These are phyloP conservation scores for Petrocephalus sullivani DNA, from an alignment of 2,797 vertebrate species.

Conservation along the genomic window DNA sequence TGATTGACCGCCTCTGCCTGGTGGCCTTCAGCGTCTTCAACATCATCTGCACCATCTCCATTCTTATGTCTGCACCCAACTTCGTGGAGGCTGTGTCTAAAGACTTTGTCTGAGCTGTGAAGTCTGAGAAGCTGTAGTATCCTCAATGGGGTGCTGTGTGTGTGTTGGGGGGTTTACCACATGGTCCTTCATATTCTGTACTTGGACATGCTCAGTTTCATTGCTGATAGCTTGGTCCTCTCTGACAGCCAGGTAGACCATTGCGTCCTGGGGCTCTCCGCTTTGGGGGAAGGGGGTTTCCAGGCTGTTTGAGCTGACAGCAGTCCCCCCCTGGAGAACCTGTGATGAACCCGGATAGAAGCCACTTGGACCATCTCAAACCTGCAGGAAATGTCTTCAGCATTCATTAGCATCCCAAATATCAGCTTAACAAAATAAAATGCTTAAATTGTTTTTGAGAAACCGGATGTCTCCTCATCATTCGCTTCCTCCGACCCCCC, in stretches of 20 bases:
- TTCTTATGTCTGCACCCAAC: conserved; percentile 78
- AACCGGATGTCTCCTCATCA: conserved; percentile 35
- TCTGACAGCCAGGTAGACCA: not conserved
- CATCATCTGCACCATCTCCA: conserved; percentile 77
- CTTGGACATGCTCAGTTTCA: not conserved
- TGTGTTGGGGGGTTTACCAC: not conserved
- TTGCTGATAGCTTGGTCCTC: not conserved
- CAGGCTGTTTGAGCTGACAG: not conserved
- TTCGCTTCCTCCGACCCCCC: conserved; percentile 29
- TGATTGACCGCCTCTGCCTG: conserved; percentile 73
- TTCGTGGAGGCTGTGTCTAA: conserved; percentile 74
- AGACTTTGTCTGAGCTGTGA: conserved; percentile 65
- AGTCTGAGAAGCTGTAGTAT: not conserved
- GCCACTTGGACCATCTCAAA: not conserved
- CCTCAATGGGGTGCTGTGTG: not conserved
- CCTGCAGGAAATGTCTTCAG: not conserved
- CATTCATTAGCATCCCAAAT: conserved; percentile 17
- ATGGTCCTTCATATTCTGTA: not conserved
- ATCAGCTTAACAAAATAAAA: conserved; percentile 46
- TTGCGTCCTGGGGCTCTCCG: not conserved
- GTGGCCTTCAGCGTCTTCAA: conserved; percentile 75
- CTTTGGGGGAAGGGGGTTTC: not conserved
- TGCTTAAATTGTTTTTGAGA: conserved; percentile 37
- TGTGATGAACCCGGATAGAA: not conserved
- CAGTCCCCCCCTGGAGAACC: not conserved